A percentile compares a stretch with the other conserved stretches of the same genome.
Evolutionary conservation across 2,888 invertebrate genomes (phyloP).

Genomic region (Osmoderma eremita): DNA sequence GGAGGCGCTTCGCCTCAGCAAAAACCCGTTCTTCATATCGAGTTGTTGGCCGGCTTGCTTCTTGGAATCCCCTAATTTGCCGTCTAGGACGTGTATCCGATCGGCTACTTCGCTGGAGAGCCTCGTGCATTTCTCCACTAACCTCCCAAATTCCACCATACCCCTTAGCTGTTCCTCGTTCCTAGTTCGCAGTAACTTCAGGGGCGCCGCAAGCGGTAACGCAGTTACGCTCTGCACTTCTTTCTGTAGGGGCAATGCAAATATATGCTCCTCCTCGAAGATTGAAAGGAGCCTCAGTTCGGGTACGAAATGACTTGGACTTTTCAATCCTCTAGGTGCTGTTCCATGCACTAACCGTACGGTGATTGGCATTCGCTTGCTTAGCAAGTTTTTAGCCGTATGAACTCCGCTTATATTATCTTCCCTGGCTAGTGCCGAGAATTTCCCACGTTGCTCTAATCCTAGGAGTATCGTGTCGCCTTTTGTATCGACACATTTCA

Average conservation of each 20-base stretch:
- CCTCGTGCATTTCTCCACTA: conserved; percentile 81
- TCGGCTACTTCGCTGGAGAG: conserved; percentile 81
- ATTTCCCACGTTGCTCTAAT: conserved; percentile 88
- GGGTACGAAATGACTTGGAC: conserved; percentile 83
- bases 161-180: conserved; percentile 83
- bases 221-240: conserved; percentile 82
- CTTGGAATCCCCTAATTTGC: conserved; percentile 76
- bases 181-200: conserved; percentile 84
- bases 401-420: conserved; percentile 96
- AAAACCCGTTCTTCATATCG: conserved; percentile 72
- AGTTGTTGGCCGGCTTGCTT: conserved; percentile 64
- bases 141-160: conserved; percentile 72
- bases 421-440: conserved; percentile 91
- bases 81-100: conserved; percentile 82
- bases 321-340: conserved; percentile 84
- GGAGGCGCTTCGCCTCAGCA: conserved; percentile 80
- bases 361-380: conserved; percentile 91
- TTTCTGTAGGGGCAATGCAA: conserved; percentile 84
- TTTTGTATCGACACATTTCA: conserved; percentile 86
- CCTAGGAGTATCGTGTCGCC: conserved; percentile 86
- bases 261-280: conserved; percentile 87
- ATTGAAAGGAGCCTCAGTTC: conserved; percentile 85
- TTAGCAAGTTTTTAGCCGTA: conserved; percentile 86
- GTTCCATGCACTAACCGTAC: conserved; percentile 92
- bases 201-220: conserved; percentile 84